These are phyloP conservation scores for Callyntrura guangdongensis DNA, from an alignment of 2,888 invertebrate genomes.

Conservation along the genomic window DNA sequence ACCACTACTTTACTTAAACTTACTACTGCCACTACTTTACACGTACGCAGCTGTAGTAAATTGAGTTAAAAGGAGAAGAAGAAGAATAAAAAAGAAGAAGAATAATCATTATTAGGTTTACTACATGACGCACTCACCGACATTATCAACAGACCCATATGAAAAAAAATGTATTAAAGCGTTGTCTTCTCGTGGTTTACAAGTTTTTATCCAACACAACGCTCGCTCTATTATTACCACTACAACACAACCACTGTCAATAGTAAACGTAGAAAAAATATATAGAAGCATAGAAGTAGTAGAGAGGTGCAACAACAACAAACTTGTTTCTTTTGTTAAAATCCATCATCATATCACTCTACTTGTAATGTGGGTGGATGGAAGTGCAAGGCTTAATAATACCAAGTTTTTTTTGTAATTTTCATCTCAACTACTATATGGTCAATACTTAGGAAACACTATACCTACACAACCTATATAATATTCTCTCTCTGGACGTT, in stretches of 20 bases:
- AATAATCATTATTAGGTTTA: conserved; percentile 21
- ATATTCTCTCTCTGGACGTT: no score
- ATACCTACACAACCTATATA: no score
- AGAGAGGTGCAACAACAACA: neutral
- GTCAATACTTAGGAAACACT: no score
- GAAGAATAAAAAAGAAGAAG: conserved; percentile 19
- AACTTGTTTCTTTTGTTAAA: conserved; percentile 42
- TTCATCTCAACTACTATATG: no score
- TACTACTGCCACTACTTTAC: conserved; percentile 7
- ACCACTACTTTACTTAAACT: neutral
- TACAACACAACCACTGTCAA: neutral
- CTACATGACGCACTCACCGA: conserved; percentile 44
- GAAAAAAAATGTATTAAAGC: conserved; percentile 25
- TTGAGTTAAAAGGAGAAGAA: conserved; percentile 20
- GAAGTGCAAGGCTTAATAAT: no score
- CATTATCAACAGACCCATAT: neutral
- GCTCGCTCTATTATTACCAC: conserved; percentile 23
- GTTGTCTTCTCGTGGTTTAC: conserved; percentile 43
- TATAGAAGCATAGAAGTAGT: no score
- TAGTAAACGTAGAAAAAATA: no score
- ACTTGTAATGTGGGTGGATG: neutral
- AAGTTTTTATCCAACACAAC: conserved; percentile 37
- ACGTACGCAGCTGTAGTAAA: conserved; percentile 13
- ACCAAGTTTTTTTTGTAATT: no score
- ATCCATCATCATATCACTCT: neutral